Evolutionary conservation across 2,113 vertebrate genomes (phyloP), one percentile per base, ranked within the genome.

Genomic region (Gopherus evgoodei): DNA sequence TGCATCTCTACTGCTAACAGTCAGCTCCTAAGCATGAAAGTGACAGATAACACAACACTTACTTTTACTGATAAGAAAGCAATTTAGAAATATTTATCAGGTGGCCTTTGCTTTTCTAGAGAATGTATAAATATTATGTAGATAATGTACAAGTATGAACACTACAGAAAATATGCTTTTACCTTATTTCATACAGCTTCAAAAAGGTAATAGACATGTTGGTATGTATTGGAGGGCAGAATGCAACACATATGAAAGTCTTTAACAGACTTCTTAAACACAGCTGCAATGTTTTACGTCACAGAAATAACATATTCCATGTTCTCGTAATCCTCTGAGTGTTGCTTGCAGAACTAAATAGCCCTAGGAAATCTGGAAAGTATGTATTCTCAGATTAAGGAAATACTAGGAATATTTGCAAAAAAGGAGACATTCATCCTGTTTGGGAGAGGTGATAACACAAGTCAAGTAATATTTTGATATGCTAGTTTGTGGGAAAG

Each of bases 21-120:
- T 79, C 93, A 95, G 53, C 87, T 94, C 38, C 82, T 49, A 87
- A 90, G 87, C 94, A 88, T 93, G 86, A 94, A 96, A 97, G 85
- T 3, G 54, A 96, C 97, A 98, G 97, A 97, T 98, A 98, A 97
- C 83, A 84, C 93, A 93, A 79, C 75, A 92, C 85, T 47, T 87
- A 81, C 62, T 97, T 97, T 96, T 93, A 57, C 89, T 59, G 95
- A 91, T 98, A 97, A 95, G 44, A 97, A 93, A 97, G 86, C 85
- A 93, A 92, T 97, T 98, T 94, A 95, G 93, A 96, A 93, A 90
- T 95, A 96, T 83, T 91, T 95, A 97, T 97, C 87, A 84, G 42
- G 12, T 89, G 91, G 44, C 83, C 91, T 90, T 95, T 94, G 80
- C 82, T 92, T 96, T 93, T 72, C 56, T 54, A 89, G 69, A 29